These are phyloP conservation scores for Chauna torquata DNA, from an alignment of 2,113 vertebrate species.

Conservation along the genomic window DNA sequence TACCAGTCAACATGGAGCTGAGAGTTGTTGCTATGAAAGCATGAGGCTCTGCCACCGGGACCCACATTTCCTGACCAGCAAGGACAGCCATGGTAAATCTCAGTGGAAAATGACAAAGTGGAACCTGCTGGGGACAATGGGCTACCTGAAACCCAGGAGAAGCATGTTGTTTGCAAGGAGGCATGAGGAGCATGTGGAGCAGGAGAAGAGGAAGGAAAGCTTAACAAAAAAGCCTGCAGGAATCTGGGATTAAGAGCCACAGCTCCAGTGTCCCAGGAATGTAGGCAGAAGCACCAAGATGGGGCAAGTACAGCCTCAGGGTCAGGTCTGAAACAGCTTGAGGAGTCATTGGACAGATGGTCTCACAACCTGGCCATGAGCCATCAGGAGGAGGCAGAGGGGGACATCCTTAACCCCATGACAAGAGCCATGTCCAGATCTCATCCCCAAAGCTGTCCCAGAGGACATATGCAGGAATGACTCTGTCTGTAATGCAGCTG, in stretches of 20 bases:
- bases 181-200: not conserved
- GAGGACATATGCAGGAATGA: not conserved
- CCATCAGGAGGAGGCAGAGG: not conserved
- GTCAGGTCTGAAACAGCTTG: not conserved
- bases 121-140: not conserved
- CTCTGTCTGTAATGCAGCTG: not conserved
- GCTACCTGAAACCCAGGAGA: not conserved
- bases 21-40: not conserved
- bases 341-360: not conserved
- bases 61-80: not conserved
- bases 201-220: not conserved
- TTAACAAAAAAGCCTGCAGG: not conserved
- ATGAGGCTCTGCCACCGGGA: not conserved
- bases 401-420: not conserved
- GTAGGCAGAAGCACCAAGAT: not conserved
- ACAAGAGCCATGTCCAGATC: not conserved
- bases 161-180: not conserved
- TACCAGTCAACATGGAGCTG: not conserved
- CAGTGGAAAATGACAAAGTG: not conserved
- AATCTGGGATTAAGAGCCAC: not conserved
- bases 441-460: not conserved
- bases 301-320: accelerated
- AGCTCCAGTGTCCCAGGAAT: accelerated
- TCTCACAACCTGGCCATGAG: not conserved
- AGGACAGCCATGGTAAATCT: not conserved